Evolutionary conservation across 2,888 invertebrate genomes (phyloP).

Genomic region (Philonicus albiceps): DNA sequence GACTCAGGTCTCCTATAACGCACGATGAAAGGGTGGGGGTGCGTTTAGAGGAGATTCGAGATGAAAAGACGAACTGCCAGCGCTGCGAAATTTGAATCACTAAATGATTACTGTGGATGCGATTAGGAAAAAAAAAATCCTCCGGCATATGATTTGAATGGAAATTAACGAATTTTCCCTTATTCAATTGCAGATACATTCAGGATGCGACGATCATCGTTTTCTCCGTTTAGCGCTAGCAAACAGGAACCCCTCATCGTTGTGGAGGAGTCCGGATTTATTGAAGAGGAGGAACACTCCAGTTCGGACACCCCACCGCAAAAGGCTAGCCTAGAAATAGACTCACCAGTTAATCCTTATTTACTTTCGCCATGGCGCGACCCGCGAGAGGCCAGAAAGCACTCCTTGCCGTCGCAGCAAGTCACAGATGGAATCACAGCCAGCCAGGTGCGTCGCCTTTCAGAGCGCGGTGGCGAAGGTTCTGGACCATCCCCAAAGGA

Average conservation of each 20-base stretch:
- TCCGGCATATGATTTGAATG: not conserved
- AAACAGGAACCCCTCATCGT: slow-evolving; percentile 81
- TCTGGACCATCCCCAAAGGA: slow-evolving; percentile 80
- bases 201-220: slow-evolving; percentile 74
- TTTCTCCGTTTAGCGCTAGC: slow-evolving; percentile 65
- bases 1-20: not conserved
- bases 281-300: slow-evolving; percentile 71
- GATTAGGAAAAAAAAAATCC: not conserved
- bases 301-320: slow-evolving; percentile 64
- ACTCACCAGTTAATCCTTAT: slow-evolving; percentile 82
- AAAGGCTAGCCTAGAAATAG: slow-evolving; percentile 74
- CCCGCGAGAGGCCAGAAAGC: slow-evolving; percentile 76
- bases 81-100: not conserved
- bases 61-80: not conserved
- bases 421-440: slow-evolving; percentile 87
- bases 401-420: slow-evolving; percentile 83
- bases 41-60: not conserved
- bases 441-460: slow-evolving; percentile 83
- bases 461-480: slow-evolving; percentile 79
- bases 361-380: slow-evolving; percentile 83
- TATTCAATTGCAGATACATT: slow-evolving; percentile 56
- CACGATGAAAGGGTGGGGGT: not conserved
- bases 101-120: not conserved
- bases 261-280: slow-evolving; percentile 77
- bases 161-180: not conserved